phyloP scores from a whole-genome alignment of 2,113 vertebrate species.

The Microcebus lehilahytsara region DNA sequence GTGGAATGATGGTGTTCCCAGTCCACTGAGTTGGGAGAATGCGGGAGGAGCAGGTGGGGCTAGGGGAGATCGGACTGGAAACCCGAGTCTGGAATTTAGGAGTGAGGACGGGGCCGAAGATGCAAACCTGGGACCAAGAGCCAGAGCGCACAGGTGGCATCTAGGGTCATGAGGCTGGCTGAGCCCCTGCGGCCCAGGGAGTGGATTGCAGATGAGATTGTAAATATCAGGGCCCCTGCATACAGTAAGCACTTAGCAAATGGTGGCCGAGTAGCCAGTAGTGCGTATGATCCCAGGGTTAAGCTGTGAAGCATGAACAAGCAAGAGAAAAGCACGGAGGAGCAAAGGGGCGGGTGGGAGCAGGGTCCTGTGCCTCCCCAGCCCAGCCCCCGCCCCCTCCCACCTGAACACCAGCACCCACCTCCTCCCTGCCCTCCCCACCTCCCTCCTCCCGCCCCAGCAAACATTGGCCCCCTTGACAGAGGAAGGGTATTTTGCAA shows the following conservation, averaged over 20 bases:
- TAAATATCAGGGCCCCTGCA: neutral
- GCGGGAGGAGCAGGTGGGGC: accelerated
- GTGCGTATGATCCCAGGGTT: neutral
- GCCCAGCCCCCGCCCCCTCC: neutral
- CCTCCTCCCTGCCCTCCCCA: neutral
- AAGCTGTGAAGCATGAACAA: neutral
- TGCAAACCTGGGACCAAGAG: no score
- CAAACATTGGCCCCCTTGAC: neutral
- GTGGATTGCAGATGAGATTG: no score
- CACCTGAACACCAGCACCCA: neutral
- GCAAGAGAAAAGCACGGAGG: neutral
- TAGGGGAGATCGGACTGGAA: accelerated
- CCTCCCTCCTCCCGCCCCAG: no score
- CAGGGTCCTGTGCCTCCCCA: neutral
- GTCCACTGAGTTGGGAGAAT: neutral
- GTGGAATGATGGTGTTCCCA: neutral
- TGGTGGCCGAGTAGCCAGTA: no score
- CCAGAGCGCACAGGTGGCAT: accelerated
- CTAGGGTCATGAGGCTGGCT: neutral
- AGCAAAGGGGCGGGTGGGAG: neutral
- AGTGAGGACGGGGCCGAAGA: no score
- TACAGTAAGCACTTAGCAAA: neutral
- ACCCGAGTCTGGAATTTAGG: neutral
- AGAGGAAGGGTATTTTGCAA: neutral
- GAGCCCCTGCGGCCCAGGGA: neutral